Percentiles rank a stretch among this genome's conserved stretches.
Evolutionary conservation across 2,113 vertebrate species (phyloP).

Genomic region (Thunnus maccoyii): DNA sequence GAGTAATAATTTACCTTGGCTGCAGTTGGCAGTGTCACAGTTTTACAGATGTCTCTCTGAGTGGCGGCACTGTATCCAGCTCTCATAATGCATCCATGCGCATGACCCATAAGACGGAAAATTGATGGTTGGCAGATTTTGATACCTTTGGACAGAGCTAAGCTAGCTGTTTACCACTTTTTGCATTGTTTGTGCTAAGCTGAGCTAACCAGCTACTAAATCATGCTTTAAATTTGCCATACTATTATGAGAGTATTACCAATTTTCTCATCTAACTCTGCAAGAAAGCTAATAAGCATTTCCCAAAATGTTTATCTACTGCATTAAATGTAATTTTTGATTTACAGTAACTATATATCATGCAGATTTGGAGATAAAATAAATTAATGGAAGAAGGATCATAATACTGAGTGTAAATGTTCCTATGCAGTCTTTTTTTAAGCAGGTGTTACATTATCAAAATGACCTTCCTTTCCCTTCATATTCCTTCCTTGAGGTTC

Average conservation of each 20-base stretch:
- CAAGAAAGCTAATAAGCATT: background rate
- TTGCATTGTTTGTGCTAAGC: background rate
- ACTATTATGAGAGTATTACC: background rate
- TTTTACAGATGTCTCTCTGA: no score
- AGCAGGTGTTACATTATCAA: conserved; percentile 19
- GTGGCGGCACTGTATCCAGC: no score
- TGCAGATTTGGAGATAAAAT: background rate
- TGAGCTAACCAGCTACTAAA: background rate
- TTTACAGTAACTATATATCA: background rate
- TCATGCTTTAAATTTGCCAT: background rate
- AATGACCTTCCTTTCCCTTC: conserved; percentile 20
- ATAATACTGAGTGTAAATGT: background rate
- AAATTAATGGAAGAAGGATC: background rate
- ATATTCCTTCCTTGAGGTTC: conserved; percentile 8
- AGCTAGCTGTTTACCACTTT: background rate
- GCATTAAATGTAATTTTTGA: background rate
- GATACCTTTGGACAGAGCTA: background rate
- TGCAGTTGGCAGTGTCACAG: no score
- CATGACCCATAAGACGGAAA: no score
- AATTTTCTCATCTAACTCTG: background rate
- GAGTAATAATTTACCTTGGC: no score
- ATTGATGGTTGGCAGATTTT: background rate
- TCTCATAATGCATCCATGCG: no score
- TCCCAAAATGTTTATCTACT: background rate
- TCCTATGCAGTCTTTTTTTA: background rate